Base-by-base conservation (phyloP, 2,888 invertebrate genomes). In the Pterobdella sp. region DNA sequence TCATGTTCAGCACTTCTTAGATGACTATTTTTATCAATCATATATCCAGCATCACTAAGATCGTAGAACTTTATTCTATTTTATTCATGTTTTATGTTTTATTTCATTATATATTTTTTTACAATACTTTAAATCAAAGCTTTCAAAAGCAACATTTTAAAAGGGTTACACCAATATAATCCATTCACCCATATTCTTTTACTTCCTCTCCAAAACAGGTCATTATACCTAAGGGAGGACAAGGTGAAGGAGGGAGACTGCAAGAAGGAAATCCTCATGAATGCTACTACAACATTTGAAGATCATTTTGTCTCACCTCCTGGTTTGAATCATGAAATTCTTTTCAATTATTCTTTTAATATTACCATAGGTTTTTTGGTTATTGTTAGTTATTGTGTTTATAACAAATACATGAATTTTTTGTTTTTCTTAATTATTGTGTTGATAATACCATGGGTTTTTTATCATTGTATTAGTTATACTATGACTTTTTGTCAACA, bases 251-350 rank as follows among this genome's bases (percentile, higher is more conserved):
- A 90, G 79, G 90, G 89, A 31, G 88, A 88, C 79, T 88, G 88
- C 79, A 87, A 88, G 72, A 85, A 88, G 35, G 88, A 89, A 72
- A 87, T 94, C 75, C 82, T 94, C 73, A 86, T 85, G 76, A 92
- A 93, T 87, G 91, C 94, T 0, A 80, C 85, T 52, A 77, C 90
- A 72, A 87, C 87, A 22, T 91, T 93, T 81, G 94, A 94, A 82
- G 92, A 92, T 79, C 94, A 93, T 83, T 94, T 93, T 86, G 90
- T 94, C 22, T 81, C 84, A 37, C 94, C 94, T 10, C 90, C 90
- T 26, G 93, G 93, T 78, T 91, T n/a, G n/a, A 42, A 42, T 14
- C n/a, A 92, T 68, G 66, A 35, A 34, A 32, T 66, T 32, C 7
- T 31, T 18, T 34, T 66, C n/a, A 7, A 72, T 29, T 65, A n/a